phyloP scores from a whole-genome alignment of 30 jellyfish, hydroid and myxozoan genomes.

The Turritopsis rubra region DNA sequence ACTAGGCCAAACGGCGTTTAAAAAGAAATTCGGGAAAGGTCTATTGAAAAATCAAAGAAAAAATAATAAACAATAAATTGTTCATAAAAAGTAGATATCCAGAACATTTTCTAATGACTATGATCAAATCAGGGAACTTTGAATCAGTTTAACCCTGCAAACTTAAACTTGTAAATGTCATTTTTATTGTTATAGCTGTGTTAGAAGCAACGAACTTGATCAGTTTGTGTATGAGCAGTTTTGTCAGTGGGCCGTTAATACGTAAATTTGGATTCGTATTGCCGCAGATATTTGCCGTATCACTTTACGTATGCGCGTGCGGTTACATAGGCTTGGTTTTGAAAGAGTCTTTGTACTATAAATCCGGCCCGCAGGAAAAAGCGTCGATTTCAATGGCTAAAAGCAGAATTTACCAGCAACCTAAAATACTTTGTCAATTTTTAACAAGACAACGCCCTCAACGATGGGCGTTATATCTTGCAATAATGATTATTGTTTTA shows the following conservation, averaged over 20 bases:
- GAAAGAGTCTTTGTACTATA: conserved; percentile 42
- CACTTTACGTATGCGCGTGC: conserved; percentile 31
- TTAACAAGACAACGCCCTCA: conserved; percentile 5
- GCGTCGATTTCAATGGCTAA: background rate
- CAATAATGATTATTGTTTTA: background rate
- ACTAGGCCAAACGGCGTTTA: no score
- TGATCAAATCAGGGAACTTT: no score
- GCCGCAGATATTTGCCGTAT: conserved; percentile 43
- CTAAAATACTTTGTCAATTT: conserved; percentile 4
- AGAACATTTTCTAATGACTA: no score
- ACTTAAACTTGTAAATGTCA: no score
- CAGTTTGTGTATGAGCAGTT: conserved; percentile 46
- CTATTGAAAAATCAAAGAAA: no score
- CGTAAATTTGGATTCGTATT: conserved; percentile 32
- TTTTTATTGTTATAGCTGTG: conserved; percentile 32
- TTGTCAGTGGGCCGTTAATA: conserved; percentile 56
- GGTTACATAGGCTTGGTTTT: conserved; percentile 40
- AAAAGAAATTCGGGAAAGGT: no score
- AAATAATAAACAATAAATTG: no score
- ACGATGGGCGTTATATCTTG: background rate
- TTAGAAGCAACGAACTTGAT: conserved; percentile 58
- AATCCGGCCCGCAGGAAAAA: background rate
- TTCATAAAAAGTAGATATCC: no score
- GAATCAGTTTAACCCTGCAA: no score
- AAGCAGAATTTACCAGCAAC: background rate